Evolutionary conservation across 2,888 invertebrate genomes (phyloP).

Genomic region (Drosophila atroscutellata): DNA sequence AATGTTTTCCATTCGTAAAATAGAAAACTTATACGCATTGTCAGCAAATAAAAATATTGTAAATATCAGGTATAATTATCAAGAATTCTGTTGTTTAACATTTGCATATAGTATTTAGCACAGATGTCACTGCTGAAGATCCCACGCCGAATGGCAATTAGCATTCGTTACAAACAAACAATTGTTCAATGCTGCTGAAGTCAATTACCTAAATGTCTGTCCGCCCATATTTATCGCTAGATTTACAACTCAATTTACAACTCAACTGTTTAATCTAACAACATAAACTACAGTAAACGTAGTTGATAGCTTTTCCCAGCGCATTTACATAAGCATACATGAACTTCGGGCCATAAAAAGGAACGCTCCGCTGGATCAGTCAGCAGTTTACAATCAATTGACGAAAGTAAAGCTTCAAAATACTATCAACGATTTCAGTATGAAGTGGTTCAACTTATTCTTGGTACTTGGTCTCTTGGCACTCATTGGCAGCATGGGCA

Average conservation of each 20-base stretch:
- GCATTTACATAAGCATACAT: conserved; percentile 38
- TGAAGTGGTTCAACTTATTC: conserved; percentile 82
- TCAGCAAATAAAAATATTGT: conserved; percentile 8
- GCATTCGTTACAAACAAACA: conserved; percentile 25
- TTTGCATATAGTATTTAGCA: conserved; percentile 7
- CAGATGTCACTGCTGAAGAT: conserved; percentile 16
- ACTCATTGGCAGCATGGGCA: conserved; percentile 75
- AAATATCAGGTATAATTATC: conserved; percentile 27
- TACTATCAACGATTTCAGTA: conserved; percentile 35
- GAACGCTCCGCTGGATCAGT: background rate
- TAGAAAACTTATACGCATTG: background rate
- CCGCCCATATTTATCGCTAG: conserved; percentile 68
- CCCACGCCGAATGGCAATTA: conserved; percentile 42
- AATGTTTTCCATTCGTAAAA: background rate
- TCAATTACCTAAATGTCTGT: conserved; percentile 77
- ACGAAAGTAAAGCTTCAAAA: conserved; percentile 13
- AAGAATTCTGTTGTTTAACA: conserved; percentile 13
- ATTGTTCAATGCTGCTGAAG: conserved; percentile 41
- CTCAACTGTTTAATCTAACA: conserved; percentile 50
- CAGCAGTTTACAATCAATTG: conserved; percentile 48
- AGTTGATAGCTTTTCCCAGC: conserved; percentile 69
- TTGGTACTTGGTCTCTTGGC: conserved; percentile 80
- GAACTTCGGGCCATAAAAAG: conserved; percentile 54
- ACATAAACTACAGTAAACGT: conserved; percentile 71
- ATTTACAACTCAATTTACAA: conserved; percentile 82